Percentiles rank a stretch among this genome's conserved stretches.
Conservation (phyloP, 2,797 vertebrate genomes). For the Cuniculus paca region DNA sequence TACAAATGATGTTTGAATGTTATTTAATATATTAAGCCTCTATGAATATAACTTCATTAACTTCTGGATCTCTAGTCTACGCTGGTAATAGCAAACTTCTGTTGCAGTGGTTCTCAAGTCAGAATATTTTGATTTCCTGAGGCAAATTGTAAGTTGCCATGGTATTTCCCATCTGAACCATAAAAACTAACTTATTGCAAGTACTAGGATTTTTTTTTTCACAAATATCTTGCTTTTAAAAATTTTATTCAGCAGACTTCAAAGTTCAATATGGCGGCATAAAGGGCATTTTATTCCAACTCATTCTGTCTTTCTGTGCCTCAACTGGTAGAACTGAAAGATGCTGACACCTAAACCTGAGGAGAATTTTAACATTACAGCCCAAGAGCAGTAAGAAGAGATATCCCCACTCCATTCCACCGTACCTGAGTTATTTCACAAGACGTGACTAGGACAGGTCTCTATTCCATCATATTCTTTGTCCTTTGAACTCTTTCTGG, state of each 20-base stretch:
- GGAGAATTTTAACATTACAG: not conserved
- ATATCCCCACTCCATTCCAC: not conserved
- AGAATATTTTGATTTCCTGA: constrained; percentile 1
- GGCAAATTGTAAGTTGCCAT: not conserved
- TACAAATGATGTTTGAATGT: not conserved
- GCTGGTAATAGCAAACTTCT: not conserved
- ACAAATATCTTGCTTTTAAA: not conserved
- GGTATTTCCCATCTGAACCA: constrained; percentile 16
- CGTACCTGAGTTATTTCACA: not conserved
- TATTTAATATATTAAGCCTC: not conserved
- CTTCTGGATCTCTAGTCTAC: not conserved
- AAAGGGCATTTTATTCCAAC: not conserved
- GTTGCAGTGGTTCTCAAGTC: not conserved
- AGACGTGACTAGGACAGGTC: not conserved
- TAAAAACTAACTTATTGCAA: not conserved
- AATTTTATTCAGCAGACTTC: not conserved
- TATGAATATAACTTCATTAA: constrained; percentile 11
- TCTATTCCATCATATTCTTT: not conserved
- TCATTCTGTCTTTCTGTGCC: not conserved
- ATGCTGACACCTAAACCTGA: not conserved
- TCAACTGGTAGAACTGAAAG: not conserved
- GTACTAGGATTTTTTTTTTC: not conserved
- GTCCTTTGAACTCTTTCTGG: constrained; percentile 53
- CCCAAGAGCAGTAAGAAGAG: not conserved
- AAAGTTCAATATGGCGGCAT: not conserved